Evolutionary conservation across 2,797 vertebrate genomes (phyloP).

Genomic region (Myiotriccus ornatus): DNA sequence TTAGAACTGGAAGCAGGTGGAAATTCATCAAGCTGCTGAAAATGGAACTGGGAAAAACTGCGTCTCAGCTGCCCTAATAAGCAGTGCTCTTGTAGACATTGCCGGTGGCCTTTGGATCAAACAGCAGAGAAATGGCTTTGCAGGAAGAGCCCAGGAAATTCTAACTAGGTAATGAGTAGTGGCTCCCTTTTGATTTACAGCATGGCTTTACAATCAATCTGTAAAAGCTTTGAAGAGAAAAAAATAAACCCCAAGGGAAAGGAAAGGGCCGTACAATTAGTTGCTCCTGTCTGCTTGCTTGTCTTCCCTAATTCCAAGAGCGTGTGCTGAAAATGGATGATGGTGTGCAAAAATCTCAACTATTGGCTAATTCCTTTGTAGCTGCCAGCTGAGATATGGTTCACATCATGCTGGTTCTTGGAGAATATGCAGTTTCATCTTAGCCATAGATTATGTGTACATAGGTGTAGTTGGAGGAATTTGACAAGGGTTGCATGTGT

Average conservation of each 20-base stretch:
- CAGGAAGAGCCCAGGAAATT: slow-evolving; percentile 75
- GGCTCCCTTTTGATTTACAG: slow-evolving; percentile 81
- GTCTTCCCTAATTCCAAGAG: slow-evolving; percentile 45
- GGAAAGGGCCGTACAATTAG: slow-evolving; percentile 57
- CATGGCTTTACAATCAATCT: slow-evolving; percentile 74
- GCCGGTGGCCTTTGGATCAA: slow-evolving; percentile 85
- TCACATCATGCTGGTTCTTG: background rate
- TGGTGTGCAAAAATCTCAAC: background rate
- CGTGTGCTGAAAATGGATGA: slow-evolving; percentile 57
- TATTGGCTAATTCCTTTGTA: background rate
- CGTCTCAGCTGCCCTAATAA: slow-evolving; percentile 70
- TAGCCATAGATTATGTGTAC: slow-evolving; percentile 1
- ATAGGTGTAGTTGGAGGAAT: background rate
- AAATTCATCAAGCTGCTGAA: slow-evolving; percentile 60
- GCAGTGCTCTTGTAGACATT: slow-evolving; percentile 73
- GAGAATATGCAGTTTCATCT: slow-evolving; percentile 45
- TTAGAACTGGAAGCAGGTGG: slow-evolving; percentile 36
- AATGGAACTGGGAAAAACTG: slow-evolving; percentile 20
- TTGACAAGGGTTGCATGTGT: background rate
- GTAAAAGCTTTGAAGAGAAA: slow-evolving; percentile 72
- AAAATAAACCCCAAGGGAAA: slow-evolving; percentile 55
- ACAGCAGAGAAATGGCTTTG: slow-evolving; percentile 78
- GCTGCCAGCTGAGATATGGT: background rate
- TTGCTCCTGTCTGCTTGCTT: slow-evolving; percentile 35
- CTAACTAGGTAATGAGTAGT: slow-evolving; percentile 82